A percentile compares a stretch with the other conserved stretches of the same genome.
Conservation (phyloP, 2,888 invertebrate species). For the Lycophotia porphyrea region DNA sequence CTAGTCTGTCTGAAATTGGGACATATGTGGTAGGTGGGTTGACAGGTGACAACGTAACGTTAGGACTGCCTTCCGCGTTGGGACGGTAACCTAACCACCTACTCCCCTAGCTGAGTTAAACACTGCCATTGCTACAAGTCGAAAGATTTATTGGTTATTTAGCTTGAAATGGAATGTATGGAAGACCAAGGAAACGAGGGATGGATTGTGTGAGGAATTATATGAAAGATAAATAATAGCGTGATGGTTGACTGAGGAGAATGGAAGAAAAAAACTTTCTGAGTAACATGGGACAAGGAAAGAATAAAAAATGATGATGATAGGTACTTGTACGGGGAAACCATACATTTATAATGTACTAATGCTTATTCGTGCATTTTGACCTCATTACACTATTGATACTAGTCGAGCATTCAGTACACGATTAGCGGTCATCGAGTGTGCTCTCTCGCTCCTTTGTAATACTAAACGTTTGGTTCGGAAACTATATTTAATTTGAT, state of each 20-base stretch:
- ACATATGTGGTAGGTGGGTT: conserved; percentile 48
- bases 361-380: not conserved
- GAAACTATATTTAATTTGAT: not conserved
- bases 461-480: not conserved
- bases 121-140: not conserved
- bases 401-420: not conserved
- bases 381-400: not conserved
- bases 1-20: conserved; percentile 51
- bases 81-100: not conserved
- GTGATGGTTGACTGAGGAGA: not conserved
- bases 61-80: conserved; percentile 53
- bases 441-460: not conserved
- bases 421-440: not conserved
- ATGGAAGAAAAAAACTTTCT: not conserved
- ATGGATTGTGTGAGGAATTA: not conserved
- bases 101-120: not conserved
- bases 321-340: not conserved
- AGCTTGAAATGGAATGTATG: not conserved
- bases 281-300: not conserved
- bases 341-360: not conserved
- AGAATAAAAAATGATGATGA: not conserved
- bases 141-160: not conserved
- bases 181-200: not conserved
- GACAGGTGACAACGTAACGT: conserved; percentile 33
- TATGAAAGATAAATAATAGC: not conserved